These are phyloP conservation scores for Mastomys natalensis DNA, from an alignment of 2,113 vertebrate species.

Conservation along the genomic window DNA sequence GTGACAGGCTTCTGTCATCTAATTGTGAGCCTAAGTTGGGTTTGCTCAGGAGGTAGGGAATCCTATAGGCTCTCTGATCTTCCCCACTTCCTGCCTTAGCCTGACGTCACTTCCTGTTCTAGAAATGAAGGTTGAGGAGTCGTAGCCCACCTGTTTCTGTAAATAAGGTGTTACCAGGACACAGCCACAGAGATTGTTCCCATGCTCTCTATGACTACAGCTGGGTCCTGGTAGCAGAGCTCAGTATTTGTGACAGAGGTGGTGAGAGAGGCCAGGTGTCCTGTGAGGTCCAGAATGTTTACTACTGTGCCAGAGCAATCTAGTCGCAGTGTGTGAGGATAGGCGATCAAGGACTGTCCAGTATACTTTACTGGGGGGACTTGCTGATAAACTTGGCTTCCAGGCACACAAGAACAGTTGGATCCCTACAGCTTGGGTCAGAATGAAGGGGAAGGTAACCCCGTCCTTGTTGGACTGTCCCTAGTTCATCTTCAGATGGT, in stretches of 20 bases:
- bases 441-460: not conserved
- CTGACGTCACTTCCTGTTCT: not conserved
- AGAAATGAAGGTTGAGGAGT: constrained; percentile 23
- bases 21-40: not conserved
- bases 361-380: no score
- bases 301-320: not conserved
- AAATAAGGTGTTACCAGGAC: constrained; percentile 46
- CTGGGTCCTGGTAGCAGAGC: not conserved
- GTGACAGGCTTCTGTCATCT: not conserved
- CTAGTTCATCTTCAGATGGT: not conserved
- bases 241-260: not conserved
- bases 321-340: not conserved
- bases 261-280: not conserved
- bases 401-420: not conserved
- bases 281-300: not conserved
- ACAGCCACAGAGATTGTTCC: not conserved
- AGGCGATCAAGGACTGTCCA: not conserved
- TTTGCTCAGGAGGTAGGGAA: not conserved
- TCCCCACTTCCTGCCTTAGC: not conserved
- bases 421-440: not conserved
- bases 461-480: not conserved
- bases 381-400: not conserved
- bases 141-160: not conserved
- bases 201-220: not conserved
- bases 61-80: not conserved